Base-by-base conservation (phyloP, 2,797 vertebrate species). In the Tadarida brasiliensis region DNA sequence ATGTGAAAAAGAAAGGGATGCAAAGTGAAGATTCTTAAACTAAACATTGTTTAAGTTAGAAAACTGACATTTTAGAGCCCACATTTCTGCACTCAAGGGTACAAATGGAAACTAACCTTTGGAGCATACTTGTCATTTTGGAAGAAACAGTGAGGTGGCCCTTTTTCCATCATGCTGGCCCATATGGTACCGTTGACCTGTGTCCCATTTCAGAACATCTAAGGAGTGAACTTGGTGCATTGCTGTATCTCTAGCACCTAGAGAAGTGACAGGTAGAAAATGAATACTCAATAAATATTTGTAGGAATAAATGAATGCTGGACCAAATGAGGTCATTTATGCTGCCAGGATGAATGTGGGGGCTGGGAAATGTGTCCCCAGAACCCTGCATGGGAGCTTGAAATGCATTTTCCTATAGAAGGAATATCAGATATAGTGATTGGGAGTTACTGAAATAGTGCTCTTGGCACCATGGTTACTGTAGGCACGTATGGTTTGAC, bases 41-140 rank as follows among this genome's bases (percentile, higher is more conserved):
- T 85, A 85, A 83, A 56, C 10, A 54, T 30, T 54, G 51, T 35
- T 70, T 61, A 95, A 54, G 24, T 14, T 74, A 86, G 24, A 61
- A 93, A 95, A 80, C 24, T 24, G 9, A 74, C 17, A 28, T 49
- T 57, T 57, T 81, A 80, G 47, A 77, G 54, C n/a, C 30, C 26
- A 16, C 14, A 76, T 83, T 71, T 95, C 56, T 82, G 10, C 7
- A 44, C 39, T 93, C 24, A 35, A 73, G 63, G 54, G 5, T n/a
- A 35, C 77, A 96, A 81, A 51, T 68, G 44, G 35, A 92, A 68
- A 77, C 56, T 39, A 39, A 33, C 33, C 44, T 93, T 74, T 77
- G 78, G 47, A 61, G 11, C 15, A 61, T n/a, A 47, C 1, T 22
- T 22, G 56, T 19, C 35, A 70, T 83, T 80, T 74, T 71, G 47